phyloP scores from a whole-genome alignment of 1,140 invertebrate genomes.

The Pygmarrhopalites habei region DNA sequence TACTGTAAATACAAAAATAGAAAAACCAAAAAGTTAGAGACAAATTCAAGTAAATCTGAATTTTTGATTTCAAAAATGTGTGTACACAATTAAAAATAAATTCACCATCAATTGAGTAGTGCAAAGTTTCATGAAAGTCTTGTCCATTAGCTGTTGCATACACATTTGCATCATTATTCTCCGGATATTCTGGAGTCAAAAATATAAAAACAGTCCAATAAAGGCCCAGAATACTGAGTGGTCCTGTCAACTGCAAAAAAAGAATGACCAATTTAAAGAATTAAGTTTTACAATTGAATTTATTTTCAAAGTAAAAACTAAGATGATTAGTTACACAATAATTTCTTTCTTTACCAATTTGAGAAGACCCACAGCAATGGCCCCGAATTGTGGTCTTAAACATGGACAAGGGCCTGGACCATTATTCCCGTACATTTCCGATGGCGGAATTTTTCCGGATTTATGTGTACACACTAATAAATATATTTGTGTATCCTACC shows the following conservation, averaged over 20 bases:
- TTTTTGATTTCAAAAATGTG: too few relatives aligned
- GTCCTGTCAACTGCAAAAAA: conserved; percentile 2
- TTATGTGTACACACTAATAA: too few relatives aligned
- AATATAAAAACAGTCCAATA: conserved; percentile 14
- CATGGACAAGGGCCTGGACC: not conserved
- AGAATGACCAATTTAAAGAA: not conserved
- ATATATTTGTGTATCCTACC: too few relatives aligned
- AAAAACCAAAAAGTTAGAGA: too few relatives aligned
- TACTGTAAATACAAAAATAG: not conserved
- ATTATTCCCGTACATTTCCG: not conserved
- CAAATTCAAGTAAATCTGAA: too few relatives aligned
- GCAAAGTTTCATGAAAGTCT: not conserved
- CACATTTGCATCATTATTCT: not conserved
- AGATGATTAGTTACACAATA: not conserved
- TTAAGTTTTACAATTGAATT: not conserved
- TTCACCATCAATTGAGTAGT: conserved; percentile 2
- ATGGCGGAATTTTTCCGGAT: not conserved
- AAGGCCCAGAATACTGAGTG: not conserved
- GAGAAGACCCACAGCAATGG: not conserved
- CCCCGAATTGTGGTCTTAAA: not conserved
- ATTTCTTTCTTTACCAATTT: conserved; percentile 3
- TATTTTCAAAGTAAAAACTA: not conserved
- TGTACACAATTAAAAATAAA: too few relatives aligned
- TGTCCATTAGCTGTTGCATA: conserved; percentile 7
- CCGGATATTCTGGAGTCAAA: not conserved